Conservation (phyloP, 2,113 vertebrate species). For the Bos indicus region DNA sequence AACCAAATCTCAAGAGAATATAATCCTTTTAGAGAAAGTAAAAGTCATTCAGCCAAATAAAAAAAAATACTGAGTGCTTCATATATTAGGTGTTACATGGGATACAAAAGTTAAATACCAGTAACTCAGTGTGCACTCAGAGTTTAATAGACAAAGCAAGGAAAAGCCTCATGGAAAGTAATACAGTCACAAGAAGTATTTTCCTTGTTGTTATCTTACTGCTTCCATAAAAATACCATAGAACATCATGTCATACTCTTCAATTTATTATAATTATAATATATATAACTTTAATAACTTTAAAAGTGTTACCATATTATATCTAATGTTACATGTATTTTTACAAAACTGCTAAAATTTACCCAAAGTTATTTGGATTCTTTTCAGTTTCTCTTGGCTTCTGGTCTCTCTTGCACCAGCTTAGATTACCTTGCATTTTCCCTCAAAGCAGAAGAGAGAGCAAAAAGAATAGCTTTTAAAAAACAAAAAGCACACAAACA, state of each 20-base stretch:
- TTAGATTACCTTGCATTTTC: neutral
- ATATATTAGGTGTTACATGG: neutral
- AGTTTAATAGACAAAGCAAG: neutral
- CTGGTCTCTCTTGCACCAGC: neutral
- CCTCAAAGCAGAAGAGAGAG: neutral
- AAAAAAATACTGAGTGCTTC: neutral
- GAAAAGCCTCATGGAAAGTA: neutral
- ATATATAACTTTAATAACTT: neutral
- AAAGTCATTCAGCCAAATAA: neutral
- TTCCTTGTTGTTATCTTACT: neutral
- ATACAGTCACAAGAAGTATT: neutral
- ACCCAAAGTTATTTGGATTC: neutral
- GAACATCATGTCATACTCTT: neutral
- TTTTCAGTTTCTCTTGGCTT: neutral
- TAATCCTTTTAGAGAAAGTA: neutral
- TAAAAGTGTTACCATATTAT: neutral
- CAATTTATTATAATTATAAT: neutral
- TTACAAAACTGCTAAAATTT: neutral
- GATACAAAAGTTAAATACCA: neutral
- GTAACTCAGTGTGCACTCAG: neutral
- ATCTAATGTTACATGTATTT: constrained; percentile 1
- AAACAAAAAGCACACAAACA: neutral
- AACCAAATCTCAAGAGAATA: constrained; percentile 9
- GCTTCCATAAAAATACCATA: neutral
- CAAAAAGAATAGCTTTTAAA: neutral